phyloP scores from a whole-genome alignment of 2,797 vertebrate genomes.

The Lerista edwardsae region DNA sequence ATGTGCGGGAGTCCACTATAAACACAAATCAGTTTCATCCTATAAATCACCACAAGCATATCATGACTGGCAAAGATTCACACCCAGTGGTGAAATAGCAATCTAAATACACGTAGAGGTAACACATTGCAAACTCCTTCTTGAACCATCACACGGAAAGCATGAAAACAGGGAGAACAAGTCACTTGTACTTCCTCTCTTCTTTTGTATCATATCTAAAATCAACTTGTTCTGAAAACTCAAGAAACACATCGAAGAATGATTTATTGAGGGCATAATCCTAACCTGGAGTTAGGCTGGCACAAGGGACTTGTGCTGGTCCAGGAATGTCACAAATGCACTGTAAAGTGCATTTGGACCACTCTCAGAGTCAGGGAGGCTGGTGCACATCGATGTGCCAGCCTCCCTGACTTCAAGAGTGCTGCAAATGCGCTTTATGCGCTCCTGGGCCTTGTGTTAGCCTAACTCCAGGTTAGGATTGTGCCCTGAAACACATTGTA shows the following conservation, averaged over 20 bases:
- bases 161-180: background rate
- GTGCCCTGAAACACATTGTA: background rate
- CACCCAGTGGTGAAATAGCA: background rate
- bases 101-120: background rate
- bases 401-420: too few relatives aligned
- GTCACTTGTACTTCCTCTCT: background rate
- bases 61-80: background rate
- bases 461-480: too few relatives aligned
- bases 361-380: too few relatives aligned
- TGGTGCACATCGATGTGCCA: too few relatives aligned
- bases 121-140: background rate
- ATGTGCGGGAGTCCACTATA: background rate
- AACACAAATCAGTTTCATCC: background rate
- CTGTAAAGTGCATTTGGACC: too few relatives aligned
- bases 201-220: background rate
- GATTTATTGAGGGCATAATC: constrained; percentile 13
- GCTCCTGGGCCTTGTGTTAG: too few relatives aligned
- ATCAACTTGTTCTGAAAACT: background rate
- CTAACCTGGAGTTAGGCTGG: too few relatives aligned
- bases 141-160: background rate
- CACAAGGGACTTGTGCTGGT: too few relatives aligned
- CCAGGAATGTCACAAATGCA: too few relatives aligned
- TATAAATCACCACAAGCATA: background rate
- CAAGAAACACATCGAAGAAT: constrained; percentile 7
- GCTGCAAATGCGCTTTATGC: too few relatives aligned